Conservation (phyloP, 1,140 invertebrate species). For the Platyura marginata region DNA sequence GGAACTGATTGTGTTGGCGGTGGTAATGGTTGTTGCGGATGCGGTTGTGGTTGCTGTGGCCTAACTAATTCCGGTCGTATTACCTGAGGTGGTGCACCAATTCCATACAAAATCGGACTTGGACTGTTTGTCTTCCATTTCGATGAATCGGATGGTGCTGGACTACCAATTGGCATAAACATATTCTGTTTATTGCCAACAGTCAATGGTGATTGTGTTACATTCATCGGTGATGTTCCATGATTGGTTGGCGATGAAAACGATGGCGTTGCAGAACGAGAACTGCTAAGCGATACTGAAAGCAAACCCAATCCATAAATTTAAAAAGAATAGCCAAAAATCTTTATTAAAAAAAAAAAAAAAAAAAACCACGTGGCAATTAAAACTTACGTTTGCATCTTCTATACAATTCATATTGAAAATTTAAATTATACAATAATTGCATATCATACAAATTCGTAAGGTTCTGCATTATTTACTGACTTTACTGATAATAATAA, state of each 20-base stretch:
- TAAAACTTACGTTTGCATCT: not conserved
- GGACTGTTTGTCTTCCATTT: conserved; percentile 17
- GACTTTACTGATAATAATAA: no score
- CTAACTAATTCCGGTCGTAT: conserved; percentile 34
- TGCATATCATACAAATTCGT: no score
- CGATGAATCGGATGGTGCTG: conserved; percentile 23
- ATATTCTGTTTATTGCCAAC: conserved; percentile 49
- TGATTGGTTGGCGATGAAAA: conserved; percentile 61
- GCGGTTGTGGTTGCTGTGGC: conserved; percentile 13
- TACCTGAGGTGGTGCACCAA: conserved; percentile 7
- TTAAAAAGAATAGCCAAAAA: not conserved
- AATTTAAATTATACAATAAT: no score
- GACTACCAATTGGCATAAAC: conserved; percentile 69
- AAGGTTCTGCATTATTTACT: no score
- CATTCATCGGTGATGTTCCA: conserved; percentile 39
- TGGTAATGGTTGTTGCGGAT: conserved; percentile 10
- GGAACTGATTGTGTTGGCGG: conserved; percentile 16
- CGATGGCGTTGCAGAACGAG: conserved; percentile 71
- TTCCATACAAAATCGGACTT: conserved; percentile 19
- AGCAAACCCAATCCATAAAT: not conserved
- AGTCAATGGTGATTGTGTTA: conserved; percentile 42
- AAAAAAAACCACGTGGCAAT: not conserved
- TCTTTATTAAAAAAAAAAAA: not conserved
- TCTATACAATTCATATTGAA: no score
- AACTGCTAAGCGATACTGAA: conserved; percentile 78